Base-by-base conservation (phyloP, 2,888 invertebrate species). In the Cheilosia scutellata region DNA sequence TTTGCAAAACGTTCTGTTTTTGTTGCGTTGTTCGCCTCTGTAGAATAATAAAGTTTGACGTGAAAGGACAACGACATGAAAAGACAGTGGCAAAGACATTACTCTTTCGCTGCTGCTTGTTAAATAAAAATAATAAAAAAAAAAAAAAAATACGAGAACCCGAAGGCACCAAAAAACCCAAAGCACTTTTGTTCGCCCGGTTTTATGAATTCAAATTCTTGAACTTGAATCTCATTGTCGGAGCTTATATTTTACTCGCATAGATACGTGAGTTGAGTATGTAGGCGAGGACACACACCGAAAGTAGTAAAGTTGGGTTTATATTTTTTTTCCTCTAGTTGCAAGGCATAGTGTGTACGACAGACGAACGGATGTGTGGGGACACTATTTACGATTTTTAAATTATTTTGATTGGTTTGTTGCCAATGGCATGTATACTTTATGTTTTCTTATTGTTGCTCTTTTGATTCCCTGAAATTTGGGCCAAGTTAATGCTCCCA, bases 141-240 rank as follows among this genome's bases (percentile, higher is more conserved):
- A n/a, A 42, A 57, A 55, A 53, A 58, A 44, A 11, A 33, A 11
- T 37, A 37, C 37, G 37, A 37, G 9, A 11, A 9, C 37, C 71
- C 71, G 6, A 60, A 60, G 60, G 65, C 71, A 57, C 16, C 57
- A 47, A 76, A 47, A 65, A 62, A 65, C 33, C 13, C 16, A 58
- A 53, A 77, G 70, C 42, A 44, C 51, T 71, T 82, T 72, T 53
- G 80, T 84, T 75, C 80, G 75, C 75, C 27, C 65, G 65, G 80
- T 84, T 84, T 84, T 80, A 84, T 84, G 84, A 84, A 80, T 84
- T 80, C 84, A 84, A 80, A 84, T 84, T 80, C 58, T 71, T 75
- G 58, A 84, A 84, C 75, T 84, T 80, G 53, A 80, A 84, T 60
- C 58, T 44, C 66, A 60, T 80, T 63, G 51, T 68, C 68, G 63